These are phyloP conservation scores for Pseudococcus viburni DNA, from an alignment of 2,888 invertebrate genomes.

Conservation along the genomic window DNA sequence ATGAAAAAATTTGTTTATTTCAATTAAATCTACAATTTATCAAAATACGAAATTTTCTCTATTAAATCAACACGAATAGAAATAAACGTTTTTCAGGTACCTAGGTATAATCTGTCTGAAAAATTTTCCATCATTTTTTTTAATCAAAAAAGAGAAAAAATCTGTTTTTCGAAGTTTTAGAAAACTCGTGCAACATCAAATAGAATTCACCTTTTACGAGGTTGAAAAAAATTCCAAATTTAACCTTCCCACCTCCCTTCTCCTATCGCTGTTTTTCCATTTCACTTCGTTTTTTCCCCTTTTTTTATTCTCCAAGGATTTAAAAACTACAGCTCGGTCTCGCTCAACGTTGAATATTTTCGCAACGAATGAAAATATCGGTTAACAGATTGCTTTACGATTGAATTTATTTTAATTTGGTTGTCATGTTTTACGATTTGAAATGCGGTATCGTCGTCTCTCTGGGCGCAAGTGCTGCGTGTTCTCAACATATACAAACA, in stretches of 20 bases:
- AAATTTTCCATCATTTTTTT: neutral
- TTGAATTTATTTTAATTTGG: slow-evolving; percentile 35
- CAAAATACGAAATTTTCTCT: no score
- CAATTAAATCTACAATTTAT: no score
- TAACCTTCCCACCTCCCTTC: neutral
- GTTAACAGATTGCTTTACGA: slow-evolving; percentile 17
- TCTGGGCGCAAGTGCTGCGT: neutral
- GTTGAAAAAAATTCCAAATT: neutral
- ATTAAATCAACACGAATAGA: no score
- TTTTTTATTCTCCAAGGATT: neutral
- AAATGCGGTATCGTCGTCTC: slow-evolving; percentile 13
- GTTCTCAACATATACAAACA: neutral
- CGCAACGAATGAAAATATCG: neutral
- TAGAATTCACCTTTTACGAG: neutral
- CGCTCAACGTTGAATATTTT: neutral
- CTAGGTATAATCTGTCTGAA: no score
- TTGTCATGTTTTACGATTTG: slow-evolving; percentile 38
- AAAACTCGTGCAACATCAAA: slow-evolving; percentile 21
- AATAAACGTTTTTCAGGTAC: no score
- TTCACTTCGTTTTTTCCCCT: neutral
- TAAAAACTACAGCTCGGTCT: neutral
- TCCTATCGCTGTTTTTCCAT: neutral
- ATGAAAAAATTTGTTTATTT: no score
- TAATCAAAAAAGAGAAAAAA: neutral
- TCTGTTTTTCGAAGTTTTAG: neutral